Evolutionary conservation across 2,113 vertebrate genomes (phyloP), one percentile per base, ranked within the genome.

Genomic region (Phrynosoma platyrhinos): DNA sequence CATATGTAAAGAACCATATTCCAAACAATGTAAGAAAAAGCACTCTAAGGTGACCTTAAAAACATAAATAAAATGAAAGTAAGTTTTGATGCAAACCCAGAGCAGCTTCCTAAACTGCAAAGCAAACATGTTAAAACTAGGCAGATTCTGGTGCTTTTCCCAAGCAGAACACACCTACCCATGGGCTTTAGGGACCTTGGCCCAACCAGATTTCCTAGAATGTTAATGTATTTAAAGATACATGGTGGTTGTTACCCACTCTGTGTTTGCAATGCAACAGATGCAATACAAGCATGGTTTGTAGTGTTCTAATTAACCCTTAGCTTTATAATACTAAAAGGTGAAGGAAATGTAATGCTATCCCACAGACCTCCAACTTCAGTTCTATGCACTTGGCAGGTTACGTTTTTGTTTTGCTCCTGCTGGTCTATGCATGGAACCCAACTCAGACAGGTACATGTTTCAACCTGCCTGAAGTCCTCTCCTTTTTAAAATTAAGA

Each of bases 391-490:
- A 68, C 88, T 4, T 8, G 25, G 90, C 78, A 89, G 87, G 83
- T 83, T 83, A 0, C 6, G 68, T 86, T 92, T 93, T 88, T 92
- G 88, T 90, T 88, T 72, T 90, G 93, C 84, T 89, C 83, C 80
- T 86, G 20, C 21, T 3, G 87, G 90, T 88, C 92, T 90, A 87
- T 82, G 91, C 79, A 90, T 86, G 80, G 47, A 85, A 86, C 89
- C 79, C 89, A 7, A 0, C 36, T 69, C 8, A 40, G 79, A 47
- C n/a, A 77, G 55, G 91, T 68, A 87, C 83, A 86, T 88, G 94
- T 87, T 85, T 90, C 90, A 94, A 94, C 92, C 32, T 93, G 95
- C 89, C 88, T 91, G 74, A 83, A 94, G 90, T 55, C 4, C 25
- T 85, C 52, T 64, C 23, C 0, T 92, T 93, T 55, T 2, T 52